A percentile compares a stretch with the other conserved stretches of the same genome.
Evolutionary conservation across 2,797 vertebrate species (phyloP).

Genomic region (Poecilia velifera): DNA sequence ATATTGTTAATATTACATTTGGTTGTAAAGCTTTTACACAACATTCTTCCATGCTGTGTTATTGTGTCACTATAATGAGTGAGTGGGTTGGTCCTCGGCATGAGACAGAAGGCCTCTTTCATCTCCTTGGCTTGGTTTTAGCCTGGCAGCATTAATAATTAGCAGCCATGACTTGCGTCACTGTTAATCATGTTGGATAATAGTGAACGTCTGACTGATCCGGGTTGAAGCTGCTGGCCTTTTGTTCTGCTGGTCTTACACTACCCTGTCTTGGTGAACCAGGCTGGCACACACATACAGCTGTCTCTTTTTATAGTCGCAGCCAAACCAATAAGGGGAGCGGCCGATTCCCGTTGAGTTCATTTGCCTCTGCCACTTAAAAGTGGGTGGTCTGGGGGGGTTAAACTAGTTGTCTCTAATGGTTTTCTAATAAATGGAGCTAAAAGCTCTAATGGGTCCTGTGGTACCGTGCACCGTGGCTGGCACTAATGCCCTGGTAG

Average conservation of each 20-base stretch:
- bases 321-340: constrained; percentile 20
- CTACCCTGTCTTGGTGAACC: constrained; percentile 6
- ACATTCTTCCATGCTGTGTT: not conserved
- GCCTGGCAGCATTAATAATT: constrained; percentile 55
- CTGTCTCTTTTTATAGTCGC: constrained; percentile 49
- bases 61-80: not conserved
- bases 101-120: constrained; percentile 35
- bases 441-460: constrained; percentile 69
- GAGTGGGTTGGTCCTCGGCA: constrained; percentile 3
- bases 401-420: constrained; percentile 72
- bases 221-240: constrained; percentile 49
- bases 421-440: constrained; percentile 60
- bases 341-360: constrained; percentile 41
- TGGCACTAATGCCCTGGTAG: constrained; percentile 64
- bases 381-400: constrained; percentile 65
- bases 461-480: constrained; percentile 44
- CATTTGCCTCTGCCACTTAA: constrained; percentile 68
- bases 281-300: constrained; percentile 55
- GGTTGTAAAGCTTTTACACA: not conserved
- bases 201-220: constrained; percentile 60
- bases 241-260: constrained; percentile 43
- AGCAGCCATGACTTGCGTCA: constrained; percentile 54
- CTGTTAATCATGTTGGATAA: constrained; percentile 62
- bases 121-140: constrained; percentile 22
- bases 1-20: not conserved